Evolutionary conservation across 2,888 invertebrate genomes (phyloP).

Genomic region (Aphrophora alni): DNA sequence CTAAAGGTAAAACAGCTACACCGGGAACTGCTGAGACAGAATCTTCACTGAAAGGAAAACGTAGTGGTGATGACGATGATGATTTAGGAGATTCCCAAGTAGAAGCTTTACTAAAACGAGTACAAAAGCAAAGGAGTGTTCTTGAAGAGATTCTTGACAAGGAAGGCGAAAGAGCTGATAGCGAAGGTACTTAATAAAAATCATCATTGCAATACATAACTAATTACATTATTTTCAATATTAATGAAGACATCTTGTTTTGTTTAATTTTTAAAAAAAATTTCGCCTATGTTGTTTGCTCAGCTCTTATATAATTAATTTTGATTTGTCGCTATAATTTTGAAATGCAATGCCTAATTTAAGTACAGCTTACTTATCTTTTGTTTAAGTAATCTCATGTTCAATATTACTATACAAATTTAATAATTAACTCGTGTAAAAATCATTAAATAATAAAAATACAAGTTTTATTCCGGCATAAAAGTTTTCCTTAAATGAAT

Average conservation of each 20-base stretch:
- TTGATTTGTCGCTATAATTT: background rate
- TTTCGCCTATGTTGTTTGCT: background rate
- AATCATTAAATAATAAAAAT: too few relatives aligned
- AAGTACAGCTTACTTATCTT: background rate
- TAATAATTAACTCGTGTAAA: too few relatives aligned
- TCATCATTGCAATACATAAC: background rate
- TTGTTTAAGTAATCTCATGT: too few relatives aligned
- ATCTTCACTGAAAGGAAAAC: constrained; percentile 50
- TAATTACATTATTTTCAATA: background rate
- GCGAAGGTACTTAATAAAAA: constrained; percentile 32
- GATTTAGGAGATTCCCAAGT: constrained; percentile 60
- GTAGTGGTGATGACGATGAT: constrained; percentile 39
- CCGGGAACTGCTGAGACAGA: constrained; percentile 43
- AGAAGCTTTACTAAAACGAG: constrained; percentile 68
- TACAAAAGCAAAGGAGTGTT: constrained; percentile 72
- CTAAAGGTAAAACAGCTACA: constrained; percentile 34
- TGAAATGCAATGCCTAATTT: background rate
- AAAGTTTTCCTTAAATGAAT: too few relatives aligned
- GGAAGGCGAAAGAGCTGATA: constrained; percentile 57
- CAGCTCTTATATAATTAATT: background rate
- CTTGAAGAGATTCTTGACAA: constrained; percentile 71
- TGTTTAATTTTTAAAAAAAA: background rate
- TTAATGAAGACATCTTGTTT: background rate
- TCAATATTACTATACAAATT: too few relatives aligned
- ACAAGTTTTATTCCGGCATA: too few relatives aligned